Conservation (phyloP, 2,113 vertebrate species). For the Scopus umbretta region DNA sequence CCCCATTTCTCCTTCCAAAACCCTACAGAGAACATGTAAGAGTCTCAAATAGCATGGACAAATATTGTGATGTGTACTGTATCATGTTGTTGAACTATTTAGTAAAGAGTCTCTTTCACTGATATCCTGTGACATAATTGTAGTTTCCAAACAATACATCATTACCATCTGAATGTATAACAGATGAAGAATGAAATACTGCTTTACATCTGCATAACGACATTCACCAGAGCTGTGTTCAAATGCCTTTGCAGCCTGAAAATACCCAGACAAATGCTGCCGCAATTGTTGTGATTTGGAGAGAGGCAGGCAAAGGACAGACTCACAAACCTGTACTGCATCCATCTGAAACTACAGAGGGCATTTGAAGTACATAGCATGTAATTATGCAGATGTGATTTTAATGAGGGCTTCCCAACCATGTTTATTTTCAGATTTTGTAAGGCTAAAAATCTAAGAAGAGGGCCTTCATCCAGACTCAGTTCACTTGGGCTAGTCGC, state of each 20-base stretch:
- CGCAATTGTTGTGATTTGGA: background rate
- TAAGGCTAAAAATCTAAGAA: background rate
- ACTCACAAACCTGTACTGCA: background rate
- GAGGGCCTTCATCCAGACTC: background rate
- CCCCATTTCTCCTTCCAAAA: background rate
- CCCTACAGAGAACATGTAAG: background rate
- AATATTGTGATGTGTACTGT: background rate
- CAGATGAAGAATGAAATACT: background rate
- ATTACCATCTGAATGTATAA: background rate
- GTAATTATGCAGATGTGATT: background rate
- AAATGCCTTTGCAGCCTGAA: background rate
- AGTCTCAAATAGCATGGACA: background rate
- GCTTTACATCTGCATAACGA: background rate
- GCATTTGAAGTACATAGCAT: background rate
- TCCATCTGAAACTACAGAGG: background rate
- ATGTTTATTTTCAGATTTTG: background rate
- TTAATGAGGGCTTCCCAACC: background rate
- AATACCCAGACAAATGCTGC: background rate
- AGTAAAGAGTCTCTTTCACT: background rate
- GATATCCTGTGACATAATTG: background rate
- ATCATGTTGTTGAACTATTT: rapidly evolving
- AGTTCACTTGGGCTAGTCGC: background rate
- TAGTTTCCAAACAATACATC: background rate
- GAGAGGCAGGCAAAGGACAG: background rate
- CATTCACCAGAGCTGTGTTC: background rate